Conservation (phyloP, 2,797 vertebrate species). For the Tokudaia muenninki region DNA sequence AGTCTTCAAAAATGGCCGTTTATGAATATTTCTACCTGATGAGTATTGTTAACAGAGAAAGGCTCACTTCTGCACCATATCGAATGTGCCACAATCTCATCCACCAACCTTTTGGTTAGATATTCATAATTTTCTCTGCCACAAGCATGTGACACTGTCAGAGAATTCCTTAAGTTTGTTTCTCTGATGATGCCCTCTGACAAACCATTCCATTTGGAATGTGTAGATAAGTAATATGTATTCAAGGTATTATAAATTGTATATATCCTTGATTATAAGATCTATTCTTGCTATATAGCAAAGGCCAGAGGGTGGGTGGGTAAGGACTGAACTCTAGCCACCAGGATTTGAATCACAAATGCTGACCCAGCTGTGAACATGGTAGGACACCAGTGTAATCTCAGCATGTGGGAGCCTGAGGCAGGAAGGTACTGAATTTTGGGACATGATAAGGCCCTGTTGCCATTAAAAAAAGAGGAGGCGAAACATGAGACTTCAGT, state of each 20-base stretch:
- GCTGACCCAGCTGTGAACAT: neutral
- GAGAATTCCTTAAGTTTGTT: neutral
- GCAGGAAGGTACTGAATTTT: neutral
- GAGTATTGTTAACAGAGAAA: neutral
- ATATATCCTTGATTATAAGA: neutral
- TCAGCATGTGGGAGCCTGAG: neutral
- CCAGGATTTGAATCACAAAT: neutral
- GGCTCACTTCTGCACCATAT: neutral
- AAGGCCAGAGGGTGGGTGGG: neutral
- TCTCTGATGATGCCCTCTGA: neutral
- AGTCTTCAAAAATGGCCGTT: neutral
- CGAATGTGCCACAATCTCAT: neutral
- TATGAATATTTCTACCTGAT: neutral
- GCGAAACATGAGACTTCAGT: neutral
- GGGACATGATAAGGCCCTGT: neutral
- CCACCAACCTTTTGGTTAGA: neutral
- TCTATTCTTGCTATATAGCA: neutral
- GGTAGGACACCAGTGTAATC: neutral
- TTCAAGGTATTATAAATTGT: neutral
- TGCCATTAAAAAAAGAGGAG: neutral
- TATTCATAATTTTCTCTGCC: neutral
- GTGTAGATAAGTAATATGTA: neutral
- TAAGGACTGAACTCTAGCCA: neutral
- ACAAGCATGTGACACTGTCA: neutral
- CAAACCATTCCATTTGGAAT: slow-evolving; percentile 13